Conservation (phyloP, 92 coral and sea anemone genomes). For the Virgularia gustaviana region DNA sequence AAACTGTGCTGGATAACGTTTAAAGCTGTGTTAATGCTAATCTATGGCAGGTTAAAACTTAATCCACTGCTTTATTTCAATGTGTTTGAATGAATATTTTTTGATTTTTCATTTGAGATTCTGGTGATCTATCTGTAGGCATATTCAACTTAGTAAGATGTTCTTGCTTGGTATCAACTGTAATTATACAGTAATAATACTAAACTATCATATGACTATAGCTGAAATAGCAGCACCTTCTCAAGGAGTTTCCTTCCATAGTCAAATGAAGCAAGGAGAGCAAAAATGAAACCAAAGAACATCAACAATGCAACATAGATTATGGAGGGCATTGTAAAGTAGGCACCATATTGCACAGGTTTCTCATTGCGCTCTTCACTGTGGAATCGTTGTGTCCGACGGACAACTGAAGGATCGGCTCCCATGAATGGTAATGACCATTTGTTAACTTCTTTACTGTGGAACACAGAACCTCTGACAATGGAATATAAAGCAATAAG, state of each 20-base stretch:
- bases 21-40: too few species aligned
- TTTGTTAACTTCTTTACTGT: constrained; percentile 66
- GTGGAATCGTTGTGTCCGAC: constrained; percentile 78
- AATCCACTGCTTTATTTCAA: too few species aligned
- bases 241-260: constrained; percentile 74
- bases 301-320: constrained; percentile 57
- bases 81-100: too few species aligned
- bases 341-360: constrained; percentile 87
- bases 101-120: not conserved
- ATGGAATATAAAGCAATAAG: not conserved
- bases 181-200: too few species aligned
- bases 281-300: constrained; percentile 81
- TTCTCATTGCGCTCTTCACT: constrained; percentile 57
- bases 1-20: too few species aligned
- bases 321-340: constrained; percentile 59
- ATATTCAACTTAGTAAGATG: too few species aligned
- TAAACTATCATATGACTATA: too few species aligned
- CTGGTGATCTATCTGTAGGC: not conserved
- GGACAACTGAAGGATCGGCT: constrained; percentile 86
- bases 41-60: too few species aligned
- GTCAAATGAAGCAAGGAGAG: constrained; percentile 71
- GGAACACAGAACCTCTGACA: constrained; percentile 64
- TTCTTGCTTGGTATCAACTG: too few species aligned
- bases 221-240: too few species aligned
- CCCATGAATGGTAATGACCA: constrained; percentile 96